Conservation (phyloP, 2,797 vertebrate species). For the Notamacropus eugenii region DNA sequence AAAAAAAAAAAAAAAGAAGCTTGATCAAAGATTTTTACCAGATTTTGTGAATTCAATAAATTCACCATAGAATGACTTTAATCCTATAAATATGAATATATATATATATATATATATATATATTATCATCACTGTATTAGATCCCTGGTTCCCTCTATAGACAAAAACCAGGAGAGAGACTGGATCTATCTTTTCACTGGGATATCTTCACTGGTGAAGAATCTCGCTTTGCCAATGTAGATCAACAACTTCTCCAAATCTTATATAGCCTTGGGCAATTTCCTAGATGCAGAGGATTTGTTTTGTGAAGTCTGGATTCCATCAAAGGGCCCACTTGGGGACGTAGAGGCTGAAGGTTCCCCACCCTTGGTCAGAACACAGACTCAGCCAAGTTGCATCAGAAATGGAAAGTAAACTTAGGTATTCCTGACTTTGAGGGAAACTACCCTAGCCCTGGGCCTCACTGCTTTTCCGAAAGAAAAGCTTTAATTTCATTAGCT, state of each 20-base stretch:
- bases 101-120: too few species aligned
- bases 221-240: too few species aligned
- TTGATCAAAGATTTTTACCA: not conserved
- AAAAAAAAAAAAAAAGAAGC: not conserved
- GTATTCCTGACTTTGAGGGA: not conserved
- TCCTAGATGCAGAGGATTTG: too few species aligned
- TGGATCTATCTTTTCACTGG: not conserved
- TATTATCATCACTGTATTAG: not conserved
- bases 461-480: not conserved
- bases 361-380: too few species aligned
- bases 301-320: too few species aligned
- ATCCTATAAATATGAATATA: not conserved
- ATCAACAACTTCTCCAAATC: too few species aligned
- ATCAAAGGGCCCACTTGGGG: too few species aligned
- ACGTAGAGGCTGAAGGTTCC: too few species aligned
- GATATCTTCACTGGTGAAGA: too few species aligned
- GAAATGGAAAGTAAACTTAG: not conserved
- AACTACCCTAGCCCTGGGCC: not conserved
- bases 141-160: not conserved
- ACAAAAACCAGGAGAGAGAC: not conserved
- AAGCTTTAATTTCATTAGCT: not conserved
- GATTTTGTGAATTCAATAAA: not conserved
- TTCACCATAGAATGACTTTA: not conserved
- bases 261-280: too few species aligned
- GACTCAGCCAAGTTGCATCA: too few species aligned